Evolutionary conservation across 2,113 vertebrate genomes (phyloP).

Genomic region (Heterochromis multidens): DNA sequence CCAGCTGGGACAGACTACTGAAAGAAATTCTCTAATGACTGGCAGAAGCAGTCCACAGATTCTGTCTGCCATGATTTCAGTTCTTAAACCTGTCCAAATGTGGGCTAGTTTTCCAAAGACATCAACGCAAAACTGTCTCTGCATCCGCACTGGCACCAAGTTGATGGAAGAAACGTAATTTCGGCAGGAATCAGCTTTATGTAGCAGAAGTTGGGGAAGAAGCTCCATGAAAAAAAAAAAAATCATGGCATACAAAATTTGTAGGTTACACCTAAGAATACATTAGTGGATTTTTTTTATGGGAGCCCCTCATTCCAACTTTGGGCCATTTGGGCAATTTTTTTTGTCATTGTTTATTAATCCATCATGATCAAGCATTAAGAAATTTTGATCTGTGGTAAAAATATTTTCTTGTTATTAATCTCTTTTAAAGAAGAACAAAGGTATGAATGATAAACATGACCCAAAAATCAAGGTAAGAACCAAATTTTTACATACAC

Average conservation of each 20-base stretch:
- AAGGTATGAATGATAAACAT: too few species aligned
- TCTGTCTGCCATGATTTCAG: too few species aligned
- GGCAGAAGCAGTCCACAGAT: not conserved
- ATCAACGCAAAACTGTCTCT: not conserved
- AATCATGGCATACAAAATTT: not conserved
- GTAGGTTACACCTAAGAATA: not conserved
- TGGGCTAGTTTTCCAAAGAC: fast-evolving
- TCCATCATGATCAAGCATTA: too few species aligned
- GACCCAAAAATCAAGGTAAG: too few species aligned
- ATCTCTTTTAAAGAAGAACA: too few species aligned
- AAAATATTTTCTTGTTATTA: too few species aligned
- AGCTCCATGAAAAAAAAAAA: not conserved
- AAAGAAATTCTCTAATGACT: not conserved
- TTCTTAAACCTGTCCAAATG: not conserved
- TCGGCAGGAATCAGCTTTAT: not conserved
- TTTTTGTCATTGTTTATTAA: too few species aligned
- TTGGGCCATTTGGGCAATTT: too few species aligned
- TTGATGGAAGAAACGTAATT: not conserved
- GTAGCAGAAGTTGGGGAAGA: not conserved
- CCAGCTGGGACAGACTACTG: not conserved
- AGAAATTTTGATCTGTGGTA: too few species aligned
- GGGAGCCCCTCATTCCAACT: too few species aligned
- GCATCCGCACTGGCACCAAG: not conserved
- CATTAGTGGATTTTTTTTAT: too few species aligned
- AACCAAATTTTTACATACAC: too few species aligned